Base-by-base conservation (phyloP, 1,140 invertebrate species). In the Eubasilissa regina region DNA sequence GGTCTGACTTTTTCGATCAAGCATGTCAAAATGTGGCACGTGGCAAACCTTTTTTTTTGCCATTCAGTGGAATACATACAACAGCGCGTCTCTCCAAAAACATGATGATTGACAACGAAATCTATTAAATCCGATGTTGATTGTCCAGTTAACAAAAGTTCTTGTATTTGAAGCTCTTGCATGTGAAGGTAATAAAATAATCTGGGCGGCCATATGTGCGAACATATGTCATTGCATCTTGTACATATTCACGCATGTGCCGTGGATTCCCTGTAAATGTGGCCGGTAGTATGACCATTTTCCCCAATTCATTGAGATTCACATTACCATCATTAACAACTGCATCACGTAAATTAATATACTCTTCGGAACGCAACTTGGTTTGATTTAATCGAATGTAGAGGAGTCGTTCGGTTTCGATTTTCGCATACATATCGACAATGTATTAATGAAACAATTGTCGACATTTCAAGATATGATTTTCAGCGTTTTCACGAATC, bases 21-120 rank as follows among this genome's bases (percentile, higher is more conserved):
- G 85, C 85, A 89, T 15, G 90, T 44, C 6, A 91, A 82, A 78
- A 91, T 88, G 82, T 91, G 90, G 82, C 83, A 86, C 91, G 89
- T 64, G 85, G 84, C 58, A 86, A 83, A 60, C 85, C 85, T 83
- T 84, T 56, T 83, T n/a, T 84, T 84, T 81, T 84, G 89, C 84
- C 86, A 91, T 84, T 92, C 90, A 73, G 91, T 80, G 7, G 86
- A 85, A 83, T 89, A 89, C 85, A 90, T 85, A 77, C 84, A 85
- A 78, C 84, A 87, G 35, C n/a, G 83, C 83, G 47, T 84, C 81
- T n/a, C n/a, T 55, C 0, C 58, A n/a, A n/a, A n/a, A n/a, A n/a
- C n/a, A n/a, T n/a, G n/a, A n/a, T n/a, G n/a, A n/a, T n/a, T n/a
- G n/a, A n/a, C n/a, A n/a, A n/a, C n/a, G n/a, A n/a, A n/a, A n/a